Evolutionary conservation across 2,113 vertebrate species (phyloP).

Genomic region (Mastomys coucha): DNA sequence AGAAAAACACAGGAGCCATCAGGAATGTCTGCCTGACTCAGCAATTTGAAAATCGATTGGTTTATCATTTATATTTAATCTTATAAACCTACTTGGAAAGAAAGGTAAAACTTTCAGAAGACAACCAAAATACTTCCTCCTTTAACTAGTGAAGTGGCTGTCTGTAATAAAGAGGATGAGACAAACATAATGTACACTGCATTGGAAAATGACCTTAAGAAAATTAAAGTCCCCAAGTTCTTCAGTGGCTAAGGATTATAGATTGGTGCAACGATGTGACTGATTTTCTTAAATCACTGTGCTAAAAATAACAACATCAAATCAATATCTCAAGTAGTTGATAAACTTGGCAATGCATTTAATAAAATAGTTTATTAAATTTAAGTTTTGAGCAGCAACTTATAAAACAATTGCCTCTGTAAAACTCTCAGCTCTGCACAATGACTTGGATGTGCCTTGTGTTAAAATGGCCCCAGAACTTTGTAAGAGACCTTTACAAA

Average conservation of each 20-base stretch:
- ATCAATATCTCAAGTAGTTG: background rate
- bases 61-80: constrained; percentile 56
- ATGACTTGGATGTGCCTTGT: background rate
- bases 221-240: background rate
- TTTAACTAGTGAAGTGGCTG: background rate
- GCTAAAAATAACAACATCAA: constrained; percentile 26
- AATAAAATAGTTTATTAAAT: constrained; percentile 12
- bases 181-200: background rate
- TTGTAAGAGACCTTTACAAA: background rate
- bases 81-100: constrained; percentile 10
- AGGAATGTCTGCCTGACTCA: constrained; percentile 56
- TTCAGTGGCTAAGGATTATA: background rate
- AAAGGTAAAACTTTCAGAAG: constrained; percentile 47
- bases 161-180: background rate
- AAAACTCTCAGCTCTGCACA: background rate
- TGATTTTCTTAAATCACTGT: background rate
- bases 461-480: background rate
- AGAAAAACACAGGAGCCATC: constrained; percentile 32
- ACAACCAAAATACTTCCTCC: background rate
- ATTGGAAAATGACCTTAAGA: constrained; percentile 47
- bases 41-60: constrained; percentile 52
- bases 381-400: constrained; percentile 16
- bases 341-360: background rate
- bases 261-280: background rate
- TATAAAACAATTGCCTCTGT: background rate